Conservation (phyloP, 2,888 invertebrate species). For the Hirtodrosophila alboralis region DNA sequence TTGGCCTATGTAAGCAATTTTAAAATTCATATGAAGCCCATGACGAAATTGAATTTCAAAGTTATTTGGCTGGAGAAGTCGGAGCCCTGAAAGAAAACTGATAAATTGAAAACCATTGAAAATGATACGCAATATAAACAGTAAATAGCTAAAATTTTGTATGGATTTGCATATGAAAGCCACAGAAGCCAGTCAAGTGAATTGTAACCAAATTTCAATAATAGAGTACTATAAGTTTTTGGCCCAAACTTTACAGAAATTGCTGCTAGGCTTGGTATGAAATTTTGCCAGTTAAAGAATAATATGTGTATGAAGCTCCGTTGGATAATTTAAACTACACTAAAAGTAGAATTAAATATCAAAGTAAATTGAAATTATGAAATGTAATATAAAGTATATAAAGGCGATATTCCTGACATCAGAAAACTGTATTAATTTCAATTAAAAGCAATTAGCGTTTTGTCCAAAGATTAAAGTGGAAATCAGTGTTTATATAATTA, state of each 20-base stretch:
- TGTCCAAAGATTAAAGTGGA: conserved; percentile 14
- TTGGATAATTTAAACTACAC: too few relatives aligned
- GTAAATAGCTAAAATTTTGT: conserved; percentile 34
- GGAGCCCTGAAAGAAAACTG: conserved; percentile 8
- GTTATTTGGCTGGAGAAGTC: background rate
- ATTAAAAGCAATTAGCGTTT: conserved; percentile 32
- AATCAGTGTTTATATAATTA: conserved; percentile 24
- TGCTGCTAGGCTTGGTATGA: too few relatives aligned
- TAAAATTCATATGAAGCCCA: conserved; percentile 58
- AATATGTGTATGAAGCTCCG: too few relatives aligned
- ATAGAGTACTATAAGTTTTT: conserved; percentile 15
- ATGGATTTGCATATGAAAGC: conserved; percentile 49
- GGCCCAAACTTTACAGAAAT: conserved; percentile 16
- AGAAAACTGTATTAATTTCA: conserved; percentile 6
- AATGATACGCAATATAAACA: conserved; percentile 64
- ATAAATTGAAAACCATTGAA: conserved; percentile 57
- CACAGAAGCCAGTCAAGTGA: conserved; percentile 28
- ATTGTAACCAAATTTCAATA: conserved; percentile 43
- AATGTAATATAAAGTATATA: too few relatives aligned
- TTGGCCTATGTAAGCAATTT: conserved; percentile 54
- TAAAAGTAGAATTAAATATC: too few relatives aligned
- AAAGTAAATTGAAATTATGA: too few relatives aligned
- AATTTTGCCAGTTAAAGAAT: too few relatives aligned
- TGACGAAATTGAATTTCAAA: conserved; percentile 57
- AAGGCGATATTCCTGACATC: background rate